phyloP scores from a whole-genome alignment of 1,140 invertebrate species.

The Eumaeus atala region DNA sequence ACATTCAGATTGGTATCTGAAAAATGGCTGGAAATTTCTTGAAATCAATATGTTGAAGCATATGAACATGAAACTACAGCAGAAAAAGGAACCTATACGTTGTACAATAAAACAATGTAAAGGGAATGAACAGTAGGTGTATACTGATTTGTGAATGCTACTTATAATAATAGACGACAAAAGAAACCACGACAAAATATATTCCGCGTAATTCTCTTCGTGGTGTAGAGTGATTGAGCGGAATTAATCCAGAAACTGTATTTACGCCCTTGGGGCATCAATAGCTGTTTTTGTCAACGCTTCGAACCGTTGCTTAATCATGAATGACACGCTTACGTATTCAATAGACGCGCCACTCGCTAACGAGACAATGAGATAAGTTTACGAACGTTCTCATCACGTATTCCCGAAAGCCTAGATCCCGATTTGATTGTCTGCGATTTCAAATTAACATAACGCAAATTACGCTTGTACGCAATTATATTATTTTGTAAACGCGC shows the following conservation, averaged over 20 bases:
- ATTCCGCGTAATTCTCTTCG: not conserved
- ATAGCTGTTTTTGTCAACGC: conserved; percentile 3
- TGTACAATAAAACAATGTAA: too few species aligned
- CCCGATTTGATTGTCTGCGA: not conserved
- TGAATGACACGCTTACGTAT: conserved; percentile 5
- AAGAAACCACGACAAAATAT: too few species aligned
- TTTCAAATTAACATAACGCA: not conserved
- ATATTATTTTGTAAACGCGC: too few species aligned
- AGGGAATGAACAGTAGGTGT: too few species aligned
- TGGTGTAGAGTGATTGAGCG: conserved; percentile 1
- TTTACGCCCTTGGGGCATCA: not conserved
- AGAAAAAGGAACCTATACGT: too few species aligned
- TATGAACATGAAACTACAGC: too few species aligned
- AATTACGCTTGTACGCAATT: too few species aligned
- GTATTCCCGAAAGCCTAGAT: not conserved
- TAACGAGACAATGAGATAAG: conserved; percentile 7
- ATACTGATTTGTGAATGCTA: too few species aligned
- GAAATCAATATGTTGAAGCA: too few species aligned
- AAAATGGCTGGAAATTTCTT: too few species aligned
- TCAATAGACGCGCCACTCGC: not conserved
- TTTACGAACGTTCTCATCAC: conserved; percentile 3
- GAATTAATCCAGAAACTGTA: not conserved
- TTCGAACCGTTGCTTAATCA: not conserved
- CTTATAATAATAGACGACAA: too few species aligned
- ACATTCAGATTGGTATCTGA: too few species aligned